Evolutionary conservation across 1,140 invertebrate genomes (phyloP), one percentile per base, ranked within the genome.

Genomic region (Leptinotarsa defecta): DNA sequence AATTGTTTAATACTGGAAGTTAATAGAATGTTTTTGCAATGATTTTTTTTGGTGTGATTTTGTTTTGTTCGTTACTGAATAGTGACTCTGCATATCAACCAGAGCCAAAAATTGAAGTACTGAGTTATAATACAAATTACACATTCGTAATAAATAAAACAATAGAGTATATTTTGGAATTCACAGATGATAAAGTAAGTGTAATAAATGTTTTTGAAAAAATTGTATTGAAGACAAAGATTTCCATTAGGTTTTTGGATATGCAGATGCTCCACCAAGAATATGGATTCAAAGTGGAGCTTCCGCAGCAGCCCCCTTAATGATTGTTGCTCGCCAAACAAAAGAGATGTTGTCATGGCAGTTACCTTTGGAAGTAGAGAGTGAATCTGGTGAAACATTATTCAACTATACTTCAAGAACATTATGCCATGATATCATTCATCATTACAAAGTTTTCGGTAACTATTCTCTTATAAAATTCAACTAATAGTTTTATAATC

Each of bases 321-420:
- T 93, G 79, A 88, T 92, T 75, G 91, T 92, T 2, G 89, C 91
- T 0, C 83, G 90, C 77, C 91, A 93, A 83, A 90, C 91, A 71
- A 88, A 89, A 86, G 87, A 88, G 68, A 87, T 92, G 11, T 84
- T 91, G 72, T 92, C 91, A 4, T 93, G 92, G 92, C 89, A 91
- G 78, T 82, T 93, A 20, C 92, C 92, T 8, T 83, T 92, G 76
- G 76, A 88, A 49, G 86, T 91, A 0, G 88, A 90, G 77, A 88
- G 88, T 0, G 82, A 84, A 4, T 82, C 83, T 64, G 84, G 82
- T 20, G 74, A 85, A 82, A 88, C 88, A 81, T 84, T 88, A 69
- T 91, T 90, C 82, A 85, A 84, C 48, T 87, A 87, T 78, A 90
- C 90, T 20, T 90, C 89, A 11, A 84, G 91, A 48, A 93, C 91